Evolutionary conservation across 2,113 vertebrate species (phyloP), one percentile per base, ranked within the genome.

Genomic region (Oreochromis niloticus): DNA sequence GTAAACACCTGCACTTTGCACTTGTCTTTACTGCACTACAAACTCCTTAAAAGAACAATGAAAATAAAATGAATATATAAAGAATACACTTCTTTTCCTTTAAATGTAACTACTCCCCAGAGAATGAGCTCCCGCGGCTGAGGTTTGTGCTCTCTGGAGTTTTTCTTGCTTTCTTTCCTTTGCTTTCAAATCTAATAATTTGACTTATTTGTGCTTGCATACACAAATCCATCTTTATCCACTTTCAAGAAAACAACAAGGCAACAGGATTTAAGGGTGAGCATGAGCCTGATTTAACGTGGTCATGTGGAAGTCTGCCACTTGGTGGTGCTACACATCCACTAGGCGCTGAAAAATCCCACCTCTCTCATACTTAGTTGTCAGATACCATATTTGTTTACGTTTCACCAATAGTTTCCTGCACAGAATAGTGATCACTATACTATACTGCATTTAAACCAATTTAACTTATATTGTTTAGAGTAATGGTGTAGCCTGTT

Each of bases 311-410:
- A 50, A 4, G 9, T 30, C 80, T 6, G 24, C 93, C 96, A 94
- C 93, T 86, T 36, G 89, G 82, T 87, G 93, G 94, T 54, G 89
- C 93, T 93, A n/a, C 66, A 90, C 19, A 68, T 41, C 89, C 87
- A 8, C 52, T 19, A 55, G n/a, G 7, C 79, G 13, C 10, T 52
- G 17, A 56, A 48, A 46, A 46, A 34, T 5, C 22, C 6, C 14
- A 16, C 8, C 24, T 32, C 24, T n/a, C 10, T 39, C 6, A 24
- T 5, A 12, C 30, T 4, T 80, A 3, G 3, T 61, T 46, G 24
- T 84, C 5, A 61, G 9, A 7, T 63, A 36, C 32, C 9, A 63
- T n/a, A 63, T n/a, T 36, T 63, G 17, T 63, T 63, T 19, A 32
- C n/a, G 39, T 52, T 27, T 48, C 6, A 16, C 19, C 4, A 41